phyloP scores from a whole-genome alignment of 2,797 vertebrate species.

The Botia kubotai region DNA sequence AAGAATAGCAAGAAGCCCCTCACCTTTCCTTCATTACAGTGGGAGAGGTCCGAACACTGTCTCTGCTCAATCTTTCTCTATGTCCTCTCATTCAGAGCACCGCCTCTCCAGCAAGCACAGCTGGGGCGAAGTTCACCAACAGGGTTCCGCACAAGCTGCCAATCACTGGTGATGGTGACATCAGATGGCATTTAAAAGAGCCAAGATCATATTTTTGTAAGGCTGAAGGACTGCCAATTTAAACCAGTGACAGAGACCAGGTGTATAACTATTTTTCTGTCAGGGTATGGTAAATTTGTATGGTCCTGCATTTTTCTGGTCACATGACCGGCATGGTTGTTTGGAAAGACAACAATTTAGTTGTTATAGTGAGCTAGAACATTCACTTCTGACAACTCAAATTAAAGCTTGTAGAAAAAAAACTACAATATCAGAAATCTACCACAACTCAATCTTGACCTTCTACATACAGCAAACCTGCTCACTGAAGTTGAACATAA shows the following conservation, averaged over 20 bases:
- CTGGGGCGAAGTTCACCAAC: neutral
- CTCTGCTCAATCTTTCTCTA: conserved; percentile 3
- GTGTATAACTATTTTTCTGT: neutral
- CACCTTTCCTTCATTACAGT: conserved; percentile 67
- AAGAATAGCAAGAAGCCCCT: conserved; percentile 68
- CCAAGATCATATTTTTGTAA: neutral
- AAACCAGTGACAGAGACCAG: neutral
- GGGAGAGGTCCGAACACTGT: conserved; percentile 20
- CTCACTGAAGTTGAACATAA: conserved; percentile 13
- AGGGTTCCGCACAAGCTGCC: neutral
- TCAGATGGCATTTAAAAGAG: neutral
- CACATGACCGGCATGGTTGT: neutral
- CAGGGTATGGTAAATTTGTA: neutral
- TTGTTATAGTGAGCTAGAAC: neutral
- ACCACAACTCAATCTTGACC: neutral
- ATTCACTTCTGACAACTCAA: neutral
- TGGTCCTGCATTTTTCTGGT: neutral
- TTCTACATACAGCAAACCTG: conserved; percentile 18
- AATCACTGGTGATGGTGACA: conserved; percentile 1
- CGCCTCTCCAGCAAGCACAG: neutral
- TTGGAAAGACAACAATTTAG: neutral
- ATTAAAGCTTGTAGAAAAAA: neutral
- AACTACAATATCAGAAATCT: neutral
- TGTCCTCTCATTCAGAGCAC: neutral
- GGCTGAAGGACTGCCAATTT: neutral